phyloP scores from a whole-genome alignment of 2,888 invertebrate genomes.

The Drosophila helvetica region DNA sequence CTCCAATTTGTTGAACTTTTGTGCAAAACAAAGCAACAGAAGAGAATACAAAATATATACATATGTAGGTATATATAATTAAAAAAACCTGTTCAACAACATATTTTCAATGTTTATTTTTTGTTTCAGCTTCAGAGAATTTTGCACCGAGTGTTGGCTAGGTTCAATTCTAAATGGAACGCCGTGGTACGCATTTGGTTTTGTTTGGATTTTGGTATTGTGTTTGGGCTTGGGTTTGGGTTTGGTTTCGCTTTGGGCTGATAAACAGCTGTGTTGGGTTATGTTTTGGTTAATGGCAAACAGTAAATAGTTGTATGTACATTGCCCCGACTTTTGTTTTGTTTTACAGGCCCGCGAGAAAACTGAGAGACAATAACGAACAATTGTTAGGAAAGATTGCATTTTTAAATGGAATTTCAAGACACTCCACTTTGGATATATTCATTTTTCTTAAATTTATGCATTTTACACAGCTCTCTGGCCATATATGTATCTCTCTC shows the following conservation, averaged over 20 bases:
- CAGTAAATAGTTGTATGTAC: background rate
- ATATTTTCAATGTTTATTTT: constrained; percentile 45
- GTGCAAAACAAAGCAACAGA: constrained; percentile 39
- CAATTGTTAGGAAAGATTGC: constrained; percentile 51
- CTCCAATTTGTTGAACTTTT: constrained; percentile 67
- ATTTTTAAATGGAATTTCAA: constrained; percentile 59
- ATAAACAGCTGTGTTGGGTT: constrained; percentile 70
- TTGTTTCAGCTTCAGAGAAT: constrained; percentile 28
- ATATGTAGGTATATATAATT: constrained; percentile 10
- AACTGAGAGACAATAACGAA: constrained; percentile 33
- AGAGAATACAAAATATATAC: constrained; percentile 14
- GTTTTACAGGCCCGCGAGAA: constrained; percentile 36
- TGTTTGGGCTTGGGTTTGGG: constrained; percentile 2
- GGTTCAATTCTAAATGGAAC: constrained; percentile 30
- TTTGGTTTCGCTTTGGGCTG: constrained; percentile 9
- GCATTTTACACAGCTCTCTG: constrained; percentile 42
- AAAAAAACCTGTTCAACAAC: constrained; percentile 67
- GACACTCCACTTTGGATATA: constrained; percentile 47
- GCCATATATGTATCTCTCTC: constrained; percentile 9
- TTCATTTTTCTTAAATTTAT: constrained; percentile 50
- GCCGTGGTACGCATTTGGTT: constrained; percentile 35
- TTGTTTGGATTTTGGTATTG: constrained; percentile 22
- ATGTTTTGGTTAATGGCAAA: constrained; percentile 19
- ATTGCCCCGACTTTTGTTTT: constrained; percentile 22
- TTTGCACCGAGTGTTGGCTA: constrained; percentile 29